Conservation (phyloP, 2,113 vertebrate species). For the Tyto alba region DNA sequence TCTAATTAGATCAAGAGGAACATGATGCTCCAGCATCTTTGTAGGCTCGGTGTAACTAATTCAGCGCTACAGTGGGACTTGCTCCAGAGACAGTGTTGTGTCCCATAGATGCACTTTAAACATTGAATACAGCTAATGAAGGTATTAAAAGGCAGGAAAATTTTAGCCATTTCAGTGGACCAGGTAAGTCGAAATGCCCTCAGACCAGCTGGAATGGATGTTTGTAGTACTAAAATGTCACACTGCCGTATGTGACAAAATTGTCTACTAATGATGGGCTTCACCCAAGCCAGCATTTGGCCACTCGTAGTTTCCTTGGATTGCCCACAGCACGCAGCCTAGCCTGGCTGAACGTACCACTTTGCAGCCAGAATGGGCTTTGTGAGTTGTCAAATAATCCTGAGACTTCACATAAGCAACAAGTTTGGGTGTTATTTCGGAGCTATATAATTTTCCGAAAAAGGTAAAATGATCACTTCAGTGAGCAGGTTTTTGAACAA, state of each 20-base stretch:
- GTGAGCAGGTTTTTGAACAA: neutral
- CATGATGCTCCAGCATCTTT: neutral
- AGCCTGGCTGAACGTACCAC: too few relatives aligned
- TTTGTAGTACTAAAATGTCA: neutral
- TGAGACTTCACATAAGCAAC: neutral
- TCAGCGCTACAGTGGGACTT: neutral
- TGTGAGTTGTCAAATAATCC: neutral
- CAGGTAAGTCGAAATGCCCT: neutral
- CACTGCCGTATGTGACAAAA: fast-evolving
- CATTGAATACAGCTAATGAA: neutral
- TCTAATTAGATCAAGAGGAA: neutral
- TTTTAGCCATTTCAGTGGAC: neutral
- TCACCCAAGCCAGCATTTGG: neutral
- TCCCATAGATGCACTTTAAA: neutral
- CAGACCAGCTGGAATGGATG: neutral
- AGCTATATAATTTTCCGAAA: neutral
- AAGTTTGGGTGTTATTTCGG: neutral
- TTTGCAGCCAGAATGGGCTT: neutral
- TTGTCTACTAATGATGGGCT: neutral
- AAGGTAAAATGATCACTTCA: neutral
- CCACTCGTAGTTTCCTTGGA: neutral
- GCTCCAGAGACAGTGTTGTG: neutral
- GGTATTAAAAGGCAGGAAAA: neutral
- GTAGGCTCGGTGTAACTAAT: neutral
- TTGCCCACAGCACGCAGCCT: neutral